Base-by-base conservation (phyloP, 2,113 vertebrate species). In the Casuarius casuarius region DNA sequence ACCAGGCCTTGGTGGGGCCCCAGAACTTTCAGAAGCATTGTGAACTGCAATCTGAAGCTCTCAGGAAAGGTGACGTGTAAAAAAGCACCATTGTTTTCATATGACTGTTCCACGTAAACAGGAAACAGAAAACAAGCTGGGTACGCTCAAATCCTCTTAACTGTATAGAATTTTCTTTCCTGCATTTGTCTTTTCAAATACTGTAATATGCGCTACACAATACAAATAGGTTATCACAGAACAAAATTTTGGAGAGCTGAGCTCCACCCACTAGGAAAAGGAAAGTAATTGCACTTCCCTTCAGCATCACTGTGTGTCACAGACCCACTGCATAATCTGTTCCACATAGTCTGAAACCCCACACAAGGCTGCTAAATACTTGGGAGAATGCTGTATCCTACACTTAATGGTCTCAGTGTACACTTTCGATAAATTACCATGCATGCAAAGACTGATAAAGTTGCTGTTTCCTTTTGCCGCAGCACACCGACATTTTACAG, bases 181-280 rank as follows among this genome's bases (percentile, higher is more conserved):
- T 94, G 90, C 33, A 84, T 95, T 94, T 95, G 92, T 90, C 67
- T 84, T 75, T 89, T 71, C 16, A 75, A 89, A 65, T 74, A 38
- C 38, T 38, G 38, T 38, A 90, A 63, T 58, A 81, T 6, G 29
- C 93, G 49, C 29, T 4, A n/a, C 33, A 44, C 0, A 3, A 26
- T 17, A 72, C 61, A 81, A 68, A 56, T 38, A 52, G 25, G 65
- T 90, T 72, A 87, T 72, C 3, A 0, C 46, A 10, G 20, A 84
- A 56, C 20, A 82, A 51, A 73, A 79, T 56, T 72, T 14, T 33
- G 44, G 46, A 79, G 62, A 21, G 29, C 52, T 87, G 70, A 76
- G 35, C 73, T 79, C 70, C 71, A 92, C 26, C 73, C 73, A 61
- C 22, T 22, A 72, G 85, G 49, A 62, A 93, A 90, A 87, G 7